Evolutionary conservation across 2,113 vertebrate genomes (phyloP).

Genomic region (Ahaetulla prasina): DNA sequence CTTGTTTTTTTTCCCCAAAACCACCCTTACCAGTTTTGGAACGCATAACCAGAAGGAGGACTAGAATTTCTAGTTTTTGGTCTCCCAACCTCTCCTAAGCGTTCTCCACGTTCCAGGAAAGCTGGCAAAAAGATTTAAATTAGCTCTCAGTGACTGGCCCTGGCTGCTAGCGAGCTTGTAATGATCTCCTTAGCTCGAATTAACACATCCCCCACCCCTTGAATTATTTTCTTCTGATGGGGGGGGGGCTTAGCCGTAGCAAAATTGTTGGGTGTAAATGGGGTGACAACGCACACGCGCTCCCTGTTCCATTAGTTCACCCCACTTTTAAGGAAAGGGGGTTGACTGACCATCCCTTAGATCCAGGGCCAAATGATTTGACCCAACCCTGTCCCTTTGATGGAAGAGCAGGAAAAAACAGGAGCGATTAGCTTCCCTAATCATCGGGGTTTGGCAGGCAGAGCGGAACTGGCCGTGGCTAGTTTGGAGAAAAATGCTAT

Average conservation of each 20-base stretch:
- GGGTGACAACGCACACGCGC: background rate
- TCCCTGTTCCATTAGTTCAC: background rate
- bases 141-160: constrained; percentile 70
- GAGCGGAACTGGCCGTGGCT: constrained; percentile 12
- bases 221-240: constrained; percentile 76
- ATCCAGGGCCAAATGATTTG: constrained; percentile 60
- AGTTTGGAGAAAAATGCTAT: background rate
- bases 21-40: constrained; percentile 37
- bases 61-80: background rate
- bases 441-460: background rate
- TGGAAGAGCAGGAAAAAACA: constrained; percentile 27
- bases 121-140: constrained; percentile 63
- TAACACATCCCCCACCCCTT: constrained; percentile 35
- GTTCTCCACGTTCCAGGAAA: constrained; percentile 59
- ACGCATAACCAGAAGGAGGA: constrained; percentile 29
- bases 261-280: constrained; percentile 60
- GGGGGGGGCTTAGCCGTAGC: constrained; percentile 66
- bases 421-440: background rate
- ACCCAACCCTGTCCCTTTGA: constrained; percentile 39
- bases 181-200: constrained; percentile 77
- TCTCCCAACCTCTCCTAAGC: constrained; percentile 47
- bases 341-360: constrained; percentile 51
- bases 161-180: constrained; percentile 69
- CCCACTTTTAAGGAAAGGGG: constrained; percentile 25
- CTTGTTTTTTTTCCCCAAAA: no score